These are phyloP conservation scores for Epinotia ramella DNA, from an alignment of 2,888 invertebrate species.

Conservation along the genomic window DNA sequence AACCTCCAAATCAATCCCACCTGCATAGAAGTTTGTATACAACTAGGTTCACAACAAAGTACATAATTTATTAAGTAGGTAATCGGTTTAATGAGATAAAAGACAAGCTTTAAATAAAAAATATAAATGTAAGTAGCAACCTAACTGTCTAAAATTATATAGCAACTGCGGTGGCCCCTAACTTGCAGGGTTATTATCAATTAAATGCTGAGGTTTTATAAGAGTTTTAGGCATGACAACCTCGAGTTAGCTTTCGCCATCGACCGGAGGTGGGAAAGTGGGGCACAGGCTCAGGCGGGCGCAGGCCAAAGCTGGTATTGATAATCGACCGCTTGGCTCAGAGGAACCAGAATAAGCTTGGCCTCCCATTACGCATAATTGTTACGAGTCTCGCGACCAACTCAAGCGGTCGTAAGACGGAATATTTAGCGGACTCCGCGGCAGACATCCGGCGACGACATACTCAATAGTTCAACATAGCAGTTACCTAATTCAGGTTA, in stretches of 20 bases:
- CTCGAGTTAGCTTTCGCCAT: slow-evolving; percentile 59
- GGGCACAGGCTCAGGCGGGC: slow-evolving; percentile 50
- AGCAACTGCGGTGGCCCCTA: too few relatives aligned
- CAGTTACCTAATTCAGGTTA: background rate
- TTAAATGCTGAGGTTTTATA: background rate
- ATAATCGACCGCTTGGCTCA: background rate
- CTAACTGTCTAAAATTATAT: too few relatives aligned
- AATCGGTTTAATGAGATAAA: too few relatives aligned
- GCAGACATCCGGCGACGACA: slow-evolving; percentile 17
- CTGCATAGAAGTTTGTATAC: too few relatives aligned
- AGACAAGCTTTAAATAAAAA: too few relatives aligned
- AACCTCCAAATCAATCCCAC: too few relatives aligned
- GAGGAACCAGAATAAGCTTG: background rate
- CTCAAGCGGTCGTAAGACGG: background rate
- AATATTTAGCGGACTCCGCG: background rate
- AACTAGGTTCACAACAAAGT: too few relatives aligned
- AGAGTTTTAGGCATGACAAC: slow-evolving; percentile 26
- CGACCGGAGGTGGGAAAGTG: slow-evolving; percentile 58
- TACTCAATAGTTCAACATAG: slow-evolving; percentile 2
- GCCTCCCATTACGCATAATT: background rate
- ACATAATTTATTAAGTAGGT: too few relatives aligned
- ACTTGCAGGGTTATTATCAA: background rate
- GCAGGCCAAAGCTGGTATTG: slow-evolving; percentile 4
- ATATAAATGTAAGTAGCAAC: too few relatives aligned
- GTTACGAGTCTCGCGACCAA: background rate